Base-by-base conservation (phyloP, 2,113 vertebrate genomes). In the Calyptommatus sinebrachiatus region DNA sequence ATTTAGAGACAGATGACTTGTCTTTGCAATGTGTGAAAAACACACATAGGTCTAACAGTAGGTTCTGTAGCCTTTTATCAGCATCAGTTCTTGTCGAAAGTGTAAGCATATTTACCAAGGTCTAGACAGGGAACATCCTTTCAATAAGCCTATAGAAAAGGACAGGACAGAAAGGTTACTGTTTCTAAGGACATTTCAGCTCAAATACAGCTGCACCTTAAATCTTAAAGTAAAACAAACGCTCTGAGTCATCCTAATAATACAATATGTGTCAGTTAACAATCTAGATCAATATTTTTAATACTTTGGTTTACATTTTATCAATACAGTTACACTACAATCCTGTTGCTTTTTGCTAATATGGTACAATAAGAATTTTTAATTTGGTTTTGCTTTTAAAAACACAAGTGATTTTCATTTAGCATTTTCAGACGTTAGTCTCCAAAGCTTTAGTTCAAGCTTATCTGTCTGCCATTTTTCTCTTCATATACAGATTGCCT, bases 181-280 rank as follows among this genome's bases (percentile, higher is more conserved):
- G 35, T 21, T 65, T 14, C 10, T 26, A 71, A 61, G 7, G 21
- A 35, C 24, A 29, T 9, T 62, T 62, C 21, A 71, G 31, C 24
- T 10, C 28, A 65, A 20, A 65, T 73, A 29, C 24, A 50, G 73
- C 4, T 26, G 12, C 21, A 53, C 26, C 21, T 24, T 29, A 31
- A 50, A 29, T 66, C 31, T 2, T 29, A 84, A 10, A 67, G 28
- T 35, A 79, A 65, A 87, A 73, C 71, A 60, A 75, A 62, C 63
- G 70, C 5, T n/a, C 61, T n/a, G 62, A 57, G 45, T 82, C 6
- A 11, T 85, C 71, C 70, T 18, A 67, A 63, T 80, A 2, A 24
- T 62, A 53, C n/a, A n/a, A 62, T 7, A 83, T 0, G 0, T 61
- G 29, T 3, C 75, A 65, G 73, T 14, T 81, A 75, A 29, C 78